phyloP scores from a whole-genome alignment of 2,797 vertebrate genomes.

The Smutsia gigantea region DNA sequence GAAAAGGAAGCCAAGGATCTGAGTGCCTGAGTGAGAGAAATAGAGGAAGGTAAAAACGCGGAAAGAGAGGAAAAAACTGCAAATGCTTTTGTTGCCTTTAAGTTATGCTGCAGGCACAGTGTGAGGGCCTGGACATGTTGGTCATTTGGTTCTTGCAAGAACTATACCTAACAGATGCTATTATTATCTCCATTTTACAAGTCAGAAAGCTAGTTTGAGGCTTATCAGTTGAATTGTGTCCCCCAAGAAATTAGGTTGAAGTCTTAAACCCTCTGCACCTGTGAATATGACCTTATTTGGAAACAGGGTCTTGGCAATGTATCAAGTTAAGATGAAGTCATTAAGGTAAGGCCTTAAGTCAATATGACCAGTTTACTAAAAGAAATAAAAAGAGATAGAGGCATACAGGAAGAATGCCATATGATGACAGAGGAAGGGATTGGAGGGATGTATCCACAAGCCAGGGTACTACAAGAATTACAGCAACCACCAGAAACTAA shows the following conservation, averaged over 20 bases:
- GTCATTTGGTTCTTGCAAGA: neutral
- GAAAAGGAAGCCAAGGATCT: neutral
- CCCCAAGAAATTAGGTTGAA: neutral
- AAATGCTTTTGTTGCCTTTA: neutral
- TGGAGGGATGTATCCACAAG: neutral
- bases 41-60: neutral
- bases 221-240: neutral
- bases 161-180: neutral
- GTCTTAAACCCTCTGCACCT: neutral
- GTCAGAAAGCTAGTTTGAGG: neutral
- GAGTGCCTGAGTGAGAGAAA: neutral
- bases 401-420: neutral
- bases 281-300: neutral
- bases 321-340: neutral
- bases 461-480: neutral
- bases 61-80: neutral
- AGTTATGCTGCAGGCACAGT: neutral
- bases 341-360: neutral
- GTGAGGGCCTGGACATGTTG: neutral
- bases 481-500: neutral
- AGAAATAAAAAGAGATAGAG: neutral
- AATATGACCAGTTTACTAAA: neutral
- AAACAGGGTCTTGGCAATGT: neutral
- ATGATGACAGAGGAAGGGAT: neutral
- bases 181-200: neutral